These are phyloP conservation scores for Telmatochromis brachygnathus DNA, from an alignment of 2,113 vertebrate species.

Conservation along the genomic window DNA sequence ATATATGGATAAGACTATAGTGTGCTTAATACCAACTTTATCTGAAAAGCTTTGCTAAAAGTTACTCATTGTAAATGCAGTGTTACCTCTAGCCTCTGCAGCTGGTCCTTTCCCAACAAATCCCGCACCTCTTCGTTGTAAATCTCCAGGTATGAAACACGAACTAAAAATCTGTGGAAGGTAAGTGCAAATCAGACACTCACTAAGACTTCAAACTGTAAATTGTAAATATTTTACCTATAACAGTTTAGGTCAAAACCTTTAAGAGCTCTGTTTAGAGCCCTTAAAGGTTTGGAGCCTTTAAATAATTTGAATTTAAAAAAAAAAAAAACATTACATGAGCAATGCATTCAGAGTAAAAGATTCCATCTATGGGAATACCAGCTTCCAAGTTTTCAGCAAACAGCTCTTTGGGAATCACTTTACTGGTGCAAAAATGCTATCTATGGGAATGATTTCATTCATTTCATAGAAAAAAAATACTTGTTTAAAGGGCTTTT, in stretches of 20 bases:
- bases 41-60: not conserved
- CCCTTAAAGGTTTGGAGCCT: not conserved
- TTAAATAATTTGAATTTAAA: not conserved
- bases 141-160: slow-evolving; percentile 97
- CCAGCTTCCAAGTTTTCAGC: not conserved
- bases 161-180: slow-evolving; percentile 85
- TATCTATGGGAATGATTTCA: not conserved
- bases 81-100: slow-evolving; percentile 90
- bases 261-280: not conserved
- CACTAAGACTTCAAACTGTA: not conserved
- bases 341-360: not conserved
- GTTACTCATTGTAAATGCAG: not conserved
- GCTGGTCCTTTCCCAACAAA: slow-evolving; percentile 93
- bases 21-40: not conserved
- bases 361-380: not conserved
- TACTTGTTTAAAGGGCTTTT: not conserved
- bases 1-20: not conserved
- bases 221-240: not conserved
- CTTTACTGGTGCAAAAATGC: not conserved
- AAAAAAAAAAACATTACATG: not conserved
- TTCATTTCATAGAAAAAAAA: not conserved
- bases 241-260: not conserved
- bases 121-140: slow-evolving; percentile 98
- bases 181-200: not conserved
- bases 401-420: not conserved